Evolutionary conservation across 1,140 invertebrate species (phyloP).

Genomic region (Dendroctonus ponderosae): DNA sequence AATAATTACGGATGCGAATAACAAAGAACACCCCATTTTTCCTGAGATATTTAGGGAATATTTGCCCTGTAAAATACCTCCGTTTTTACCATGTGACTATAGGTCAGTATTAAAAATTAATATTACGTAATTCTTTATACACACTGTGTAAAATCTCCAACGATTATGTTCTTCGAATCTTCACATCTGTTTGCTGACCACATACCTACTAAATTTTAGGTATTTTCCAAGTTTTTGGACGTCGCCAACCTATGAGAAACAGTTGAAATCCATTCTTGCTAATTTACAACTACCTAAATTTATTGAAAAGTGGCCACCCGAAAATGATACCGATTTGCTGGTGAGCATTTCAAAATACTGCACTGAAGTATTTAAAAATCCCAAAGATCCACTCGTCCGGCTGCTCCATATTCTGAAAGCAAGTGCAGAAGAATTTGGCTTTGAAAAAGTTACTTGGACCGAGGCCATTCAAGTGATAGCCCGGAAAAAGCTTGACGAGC

Average conservation of each 20-base stretch:
- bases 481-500: slow-evolving; percentile 40
- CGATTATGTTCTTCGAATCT: too few species aligned
- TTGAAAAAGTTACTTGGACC: slow-evolving; percentile 41
- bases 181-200: too few species aligned
- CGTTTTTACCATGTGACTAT: slow-evolving; percentile 52
- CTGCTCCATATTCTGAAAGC: slow-evolving; percentile 37
- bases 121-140: slow-evolving; percentile 52
- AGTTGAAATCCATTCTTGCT: slow-evolving; percentile 34
- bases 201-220: slow-evolving; percentile 14
- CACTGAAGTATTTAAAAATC: slow-evolving; percentile 34
- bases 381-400: slow-evolving; percentile 35
- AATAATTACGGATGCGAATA: slow-evolving; percentile 59
- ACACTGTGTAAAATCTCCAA: background rate
- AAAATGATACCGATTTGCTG: slow-evolving; percentile 36
- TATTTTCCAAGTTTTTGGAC: slow-evolving; percentile 59
- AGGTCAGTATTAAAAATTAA: slow-evolving; percentile 42
- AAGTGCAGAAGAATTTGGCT: slow-evolving; percentile 32
- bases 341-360: slow-evolving; percentile 40
- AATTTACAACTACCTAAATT: slow-evolving; percentile 42
- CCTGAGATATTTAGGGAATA: slow-evolving; percentile 55
- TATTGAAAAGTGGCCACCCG: slow-evolving; percentile 42
- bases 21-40: slow-evolving; percentile 52
- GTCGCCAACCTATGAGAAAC: slow-evolving; percentile 29
- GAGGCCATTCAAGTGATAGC: slow-evolving; percentile 42
- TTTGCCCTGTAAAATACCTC: slow-evolving; percentile 45